Evolutionary conservation across 2,113 vertebrate genomes (phyloP).

Genomic region (Chelonoidis abingdonii): DNA sequence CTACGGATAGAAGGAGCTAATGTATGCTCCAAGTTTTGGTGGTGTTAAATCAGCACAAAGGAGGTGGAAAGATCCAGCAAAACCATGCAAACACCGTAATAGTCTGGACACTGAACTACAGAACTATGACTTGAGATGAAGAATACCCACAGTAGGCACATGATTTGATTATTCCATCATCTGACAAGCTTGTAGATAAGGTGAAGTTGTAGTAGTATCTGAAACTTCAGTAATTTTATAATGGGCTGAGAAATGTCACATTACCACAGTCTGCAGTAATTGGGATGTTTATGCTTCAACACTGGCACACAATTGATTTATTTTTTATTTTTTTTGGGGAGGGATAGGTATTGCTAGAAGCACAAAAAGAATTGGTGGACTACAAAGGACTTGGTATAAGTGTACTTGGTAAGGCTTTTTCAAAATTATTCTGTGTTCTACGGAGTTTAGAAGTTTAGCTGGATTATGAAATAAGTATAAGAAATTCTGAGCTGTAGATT

Average conservation of each 20-base stretch:
- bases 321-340: slow-evolving; percentile 15
- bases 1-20: neutral
- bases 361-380: slow-evolving; percentile 91
- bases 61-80: neutral
- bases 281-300: neutral
- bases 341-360: slow-evolving; percentile 89
- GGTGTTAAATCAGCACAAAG: neutral
- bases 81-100: neutral
- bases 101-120: neutral
- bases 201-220: fast-evolving
- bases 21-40: neutral
- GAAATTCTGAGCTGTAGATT: neutral
- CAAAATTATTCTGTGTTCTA: neutral
- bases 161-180: neutral
- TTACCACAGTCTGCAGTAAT: neutral
- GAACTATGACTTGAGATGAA: neutral
- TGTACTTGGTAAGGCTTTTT: slow-evolving; percentile 90
- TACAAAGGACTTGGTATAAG: slow-evolving; percentile 91
- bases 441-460: neutral
- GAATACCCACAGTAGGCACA: neutral
- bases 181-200: neutral
- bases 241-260: neutral
- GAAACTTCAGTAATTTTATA: neutral
- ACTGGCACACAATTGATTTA: neutral
- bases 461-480: neutral